Base-by-base conservation (phyloP, 2,113 vertebrate genomes). In the Chionomys nivalis region DNA sequence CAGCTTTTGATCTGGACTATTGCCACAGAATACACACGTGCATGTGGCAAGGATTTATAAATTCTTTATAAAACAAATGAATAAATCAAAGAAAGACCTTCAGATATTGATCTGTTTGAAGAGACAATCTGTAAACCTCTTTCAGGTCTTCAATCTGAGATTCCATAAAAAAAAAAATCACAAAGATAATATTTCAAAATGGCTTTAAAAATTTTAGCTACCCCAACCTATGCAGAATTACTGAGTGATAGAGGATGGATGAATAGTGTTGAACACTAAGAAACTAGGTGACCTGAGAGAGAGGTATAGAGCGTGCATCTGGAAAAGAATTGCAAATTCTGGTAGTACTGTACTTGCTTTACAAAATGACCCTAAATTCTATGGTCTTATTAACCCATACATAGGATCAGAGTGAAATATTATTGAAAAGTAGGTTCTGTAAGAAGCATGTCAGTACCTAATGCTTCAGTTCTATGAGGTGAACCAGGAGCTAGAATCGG, bases 31-130 rank as follows among this genome's bases (percentile, higher is more conserved):
- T 13, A 21, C 1, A 82, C 0, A 26, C n/a, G 5, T 89, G 21
- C 28, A 73, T 0, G 0, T 52, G 87, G n/a, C 42, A 86, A 39
- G 28, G 36, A 89, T 68, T 90, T 66, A 93, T 68, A 36, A 85
- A 66, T 63, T 52, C 42, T 93, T 79, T 93, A 55, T 47, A 72
- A 75, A 96, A 92, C 28, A 91, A 89, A 91, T 31, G 79, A 94
- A 88, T 0, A 14, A 86, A 94, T 85, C 88, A 75, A 87, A 94
- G 82, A 81, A 68, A 0, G 31, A 78, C 66, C 82, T 93, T 72
- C 93, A 81, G 87, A 58, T 85, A 94, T 63, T 76, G n/a, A 21
- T 95, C 90, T 61, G 47, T 94, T 91, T 87, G 90, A 97, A 88
- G 79, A 95, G 63, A 16, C 65, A 87, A 36, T 91, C 93, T 88